Base-by-base conservation (phyloP, 2,888 invertebrate genomes). In the Dynastes maya region DNA sequence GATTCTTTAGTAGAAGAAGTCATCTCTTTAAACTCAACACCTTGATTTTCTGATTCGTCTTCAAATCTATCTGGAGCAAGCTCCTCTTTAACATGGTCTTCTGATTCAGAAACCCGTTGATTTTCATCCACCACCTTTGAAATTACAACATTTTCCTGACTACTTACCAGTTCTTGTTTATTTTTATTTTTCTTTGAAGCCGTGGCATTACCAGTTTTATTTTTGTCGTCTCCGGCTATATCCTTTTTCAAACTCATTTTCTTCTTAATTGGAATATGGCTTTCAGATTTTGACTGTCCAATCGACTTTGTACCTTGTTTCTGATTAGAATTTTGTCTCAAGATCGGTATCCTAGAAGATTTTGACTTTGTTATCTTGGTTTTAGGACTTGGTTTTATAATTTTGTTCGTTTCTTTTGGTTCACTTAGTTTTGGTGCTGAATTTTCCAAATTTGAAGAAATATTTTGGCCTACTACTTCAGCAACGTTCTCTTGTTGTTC, bases 271-370 rank as follows among this genome's bases (percentile, higher is more conserved):
- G 79, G 79, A 49, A 79, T 79, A 40, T 77, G 77, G n/a, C 79
- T 79, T 13, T 77, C 77, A 4, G 77, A 67, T 74, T 79, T 79
- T 5, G 78, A 78, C 40, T 78, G 78, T 4, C 55, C 53, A 16
- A 65, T 32, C n/a, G 63, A 45, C 53, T 77, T 74, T 22, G 74
- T 13, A n/a, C 13, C 22, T 53, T 72, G 49, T 77, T 86, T 86
- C 16, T 85, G 83, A 51, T 85, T 78, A 2, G 86, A 86, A 76
- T 84, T 84, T 82, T 87, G 87, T 58, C 86, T 82, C 1, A 85
- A 86, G 78, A 89, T 83, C 64, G 88, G 88, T 74, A 89, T 89
- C 83, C 83, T 87, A 0, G 89, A 89, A 3, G 85, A 86, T 79
- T 84, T 84, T 78, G 83, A 85, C 70, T 80, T 82, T 32, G 82